Evolutionary conservation across 2,888 invertebrate genomes (phyloP), one percentile per base, ranked within the genome.

Genomic region (Platypus cylindrus): DNA sequence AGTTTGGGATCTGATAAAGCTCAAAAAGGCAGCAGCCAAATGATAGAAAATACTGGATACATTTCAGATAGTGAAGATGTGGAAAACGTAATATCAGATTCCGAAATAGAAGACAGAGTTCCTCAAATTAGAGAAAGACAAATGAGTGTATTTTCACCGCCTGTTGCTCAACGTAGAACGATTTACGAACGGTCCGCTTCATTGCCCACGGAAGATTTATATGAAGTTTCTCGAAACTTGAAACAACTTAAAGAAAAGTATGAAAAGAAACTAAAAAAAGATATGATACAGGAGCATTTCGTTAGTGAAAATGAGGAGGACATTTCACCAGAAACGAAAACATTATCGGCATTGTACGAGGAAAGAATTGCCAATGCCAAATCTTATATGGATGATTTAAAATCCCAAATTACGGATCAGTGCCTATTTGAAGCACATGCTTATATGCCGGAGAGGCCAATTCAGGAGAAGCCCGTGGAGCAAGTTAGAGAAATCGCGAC

Each of bases 181-280:
- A 57, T 63, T 26, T 66, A 63, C 44, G 66, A 66, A 50, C 50
- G 67, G 38, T 67, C 67, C 3, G 59, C 62, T 20, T 67, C 67
- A 1, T 46, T 67, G 29, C 67, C 67, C 3, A 63, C 64, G n/a
- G 65, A 65, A 50, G 60, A 62, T 38, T 46, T 64, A 8, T 60
- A 61, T 37, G 70, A 70, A 45, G 63, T 68, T 3, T 69, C 68
- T n/a, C 66, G 66, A 17, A 63, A 64, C 44, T 65, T 65, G 25
- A 67, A 69, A 2, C 65, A 67, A 37, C 61, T 68, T 26, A 66
- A 70, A 39, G 72, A 72, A 33, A 65, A 68, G 40, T 72, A 71
- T 46, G 73, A 73, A 52, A 68, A 70, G 44, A 71, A 72, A 48
- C 70, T 73, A 36, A 68, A 68, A 46, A 70, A 66, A 41, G 73